Evolutionary conservation across 1,140 invertebrate genomes (phyloP), one percentile per base, ranked within the genome.

Genomic region (Lordiphosa mommai): DNA sequence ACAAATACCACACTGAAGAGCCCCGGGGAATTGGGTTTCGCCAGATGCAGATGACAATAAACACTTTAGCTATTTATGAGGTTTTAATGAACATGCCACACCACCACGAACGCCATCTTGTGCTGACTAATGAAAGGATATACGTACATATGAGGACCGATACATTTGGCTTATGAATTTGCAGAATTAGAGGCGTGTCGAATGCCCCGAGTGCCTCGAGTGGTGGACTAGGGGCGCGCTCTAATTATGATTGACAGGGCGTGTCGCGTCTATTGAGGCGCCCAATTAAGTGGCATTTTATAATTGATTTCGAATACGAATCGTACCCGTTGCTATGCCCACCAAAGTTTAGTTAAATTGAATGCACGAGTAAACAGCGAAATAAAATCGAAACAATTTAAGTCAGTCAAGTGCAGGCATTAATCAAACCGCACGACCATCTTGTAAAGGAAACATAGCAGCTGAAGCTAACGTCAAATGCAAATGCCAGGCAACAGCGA

Each of bases 41-140:
- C 67, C 77, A 82, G 67, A 70, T 77, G 77, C 40, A 51, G 33
- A 34, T 48, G 72, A 84, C 77, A 84, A 84, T 84, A 84, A 84
- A 84, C 77, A 84, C 77, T 84, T 84, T 65, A 48, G 72, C 77
- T 84, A 84, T 84, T 84, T 84, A 84, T 84, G 77, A 84, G 77
- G 72, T 84, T 84, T 84, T 77, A 84, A 84, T 84, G 77, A 84
- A 84, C 77, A 69, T 41, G 52, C 23, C 23, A 29, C 23, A 38
- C 46, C 52, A 32, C 51, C 14, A 29, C 12, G 13, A 30, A 34
- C 50, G 72, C 67, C 76, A 82, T 82, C 61, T 76, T 72, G 57
- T 38, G 41, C 34, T 41, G 48, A 52, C 77, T 72, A 76, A 82
- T 84, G 72, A 82, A 84, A 82, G 77, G 77, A 82, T 82, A 40